phyloP scores from a whole-genome alignment of 2,113 vertebrate species.

The Dasyprocta punctata region DNA sequence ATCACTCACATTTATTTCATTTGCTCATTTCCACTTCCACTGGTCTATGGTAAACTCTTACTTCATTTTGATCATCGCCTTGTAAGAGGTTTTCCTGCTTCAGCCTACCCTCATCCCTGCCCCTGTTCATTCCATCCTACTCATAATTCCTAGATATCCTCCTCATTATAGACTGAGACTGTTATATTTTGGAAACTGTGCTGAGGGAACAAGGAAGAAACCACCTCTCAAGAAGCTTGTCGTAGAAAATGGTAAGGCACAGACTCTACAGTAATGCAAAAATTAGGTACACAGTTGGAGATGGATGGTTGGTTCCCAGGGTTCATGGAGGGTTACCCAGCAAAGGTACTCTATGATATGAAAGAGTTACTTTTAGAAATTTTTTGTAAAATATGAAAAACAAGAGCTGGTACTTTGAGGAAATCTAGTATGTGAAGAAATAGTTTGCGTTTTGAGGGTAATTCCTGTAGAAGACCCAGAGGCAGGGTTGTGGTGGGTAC shows the following conservation, averaged over 20 bases:
- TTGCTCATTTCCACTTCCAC: neutral
- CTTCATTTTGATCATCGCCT: neutral
- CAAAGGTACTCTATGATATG: neutral
- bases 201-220: neutral
- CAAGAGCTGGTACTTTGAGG: neutral
- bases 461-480: neutral
- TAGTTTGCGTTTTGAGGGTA: neutral
- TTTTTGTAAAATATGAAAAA: neutral
- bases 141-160: neutral
- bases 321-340: neutral
- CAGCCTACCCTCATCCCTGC: neutral
- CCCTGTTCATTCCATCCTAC: neutral
- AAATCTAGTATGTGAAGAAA: neutral
- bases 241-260: neutral
- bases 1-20: neutral
- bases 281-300: neutral
- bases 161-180: neutral
- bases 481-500: neutral
- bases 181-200: neutral
- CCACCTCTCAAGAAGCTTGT: neutral
- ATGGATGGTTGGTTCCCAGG: neutral
- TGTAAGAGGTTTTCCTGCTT: neutral
- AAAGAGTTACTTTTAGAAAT: neutral
- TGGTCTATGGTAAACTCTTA: neutral
- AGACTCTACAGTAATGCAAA: neutral